These are phyloP conservation scores for Leucophenga montana DNA, from an alignment of 2,888 invertebrate species.

Conservation along the genomic window DNA sequence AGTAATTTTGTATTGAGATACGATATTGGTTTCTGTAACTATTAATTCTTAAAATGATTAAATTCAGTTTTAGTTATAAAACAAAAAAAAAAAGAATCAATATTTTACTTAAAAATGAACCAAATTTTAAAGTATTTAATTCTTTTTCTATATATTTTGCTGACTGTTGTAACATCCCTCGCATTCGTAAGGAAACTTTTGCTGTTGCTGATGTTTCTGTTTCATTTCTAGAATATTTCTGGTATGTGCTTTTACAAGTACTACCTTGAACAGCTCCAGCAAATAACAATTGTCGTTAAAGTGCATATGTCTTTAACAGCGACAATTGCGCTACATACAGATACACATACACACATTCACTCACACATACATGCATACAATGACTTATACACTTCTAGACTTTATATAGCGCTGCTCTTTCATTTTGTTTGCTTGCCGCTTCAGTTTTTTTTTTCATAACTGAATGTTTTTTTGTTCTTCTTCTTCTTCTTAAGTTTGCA, in stretches of 20 bases:
- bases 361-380: not conserved
- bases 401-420: constrained; percentile 59
- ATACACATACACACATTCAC: too few species aligned
- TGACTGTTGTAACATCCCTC: not conserved
- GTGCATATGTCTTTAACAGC: constrained; percentile 23
- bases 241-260: not conserved
- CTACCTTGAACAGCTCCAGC: not conserved
- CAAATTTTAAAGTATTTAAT: too few species aligned
- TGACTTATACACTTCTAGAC: not conserved
- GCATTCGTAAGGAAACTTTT: too few species aligned
- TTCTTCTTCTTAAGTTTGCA: not conserved
- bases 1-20: too few species aligned
- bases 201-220: not conserved
- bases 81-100: too few species aligned
- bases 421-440: not conserved
- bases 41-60: too few species aligned
- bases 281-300: constrained; percentile 26
- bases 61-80: too few species aligned
- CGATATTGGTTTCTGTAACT: too few species aligned
- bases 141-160: too few species aligned
- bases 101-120: too few species aligned
- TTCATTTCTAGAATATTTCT: not conserved
- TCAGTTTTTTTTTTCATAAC: not conserved
- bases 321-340: constrained; percentile 1
- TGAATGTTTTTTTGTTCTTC: not conserved